These are phyloP conservation scores for Caenorhabditis brenneri DNA, from an alignment of 1,140 invertebrate genomes.

Conservation along the genomic window DNA sequence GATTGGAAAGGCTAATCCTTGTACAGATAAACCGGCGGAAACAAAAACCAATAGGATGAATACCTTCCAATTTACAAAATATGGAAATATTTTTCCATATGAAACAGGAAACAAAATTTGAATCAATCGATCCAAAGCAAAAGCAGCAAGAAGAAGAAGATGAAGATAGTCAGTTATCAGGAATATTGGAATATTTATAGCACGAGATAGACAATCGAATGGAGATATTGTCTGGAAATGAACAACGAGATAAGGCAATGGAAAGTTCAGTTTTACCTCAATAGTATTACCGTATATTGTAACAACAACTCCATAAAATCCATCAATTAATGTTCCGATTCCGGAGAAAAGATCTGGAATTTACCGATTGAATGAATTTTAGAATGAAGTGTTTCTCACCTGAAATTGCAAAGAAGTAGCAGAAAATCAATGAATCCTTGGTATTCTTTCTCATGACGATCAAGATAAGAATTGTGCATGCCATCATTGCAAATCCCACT, in stretches of 20 bases:
- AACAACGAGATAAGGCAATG: not conserved
- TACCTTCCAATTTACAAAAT: slow-evolving; percentile 8
- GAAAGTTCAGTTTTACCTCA: not conserved
- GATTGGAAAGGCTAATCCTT: not conserved
- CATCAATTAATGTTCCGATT: not conserved
- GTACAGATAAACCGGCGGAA: not conserved
- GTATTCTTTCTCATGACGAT: slow-evolving; percentile 29
- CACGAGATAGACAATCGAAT: not conserved
- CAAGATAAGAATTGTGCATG: not conserved
- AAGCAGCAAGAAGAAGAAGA: slow-evolving; percentile 1
- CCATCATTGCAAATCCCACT: slow-evolving; percentile 23
- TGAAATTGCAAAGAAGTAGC: slow-evolving; percentile 27
- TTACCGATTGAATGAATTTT: not conserved
- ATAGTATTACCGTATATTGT: slow-evolving; percentile 46
- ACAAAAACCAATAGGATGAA: not conserved
- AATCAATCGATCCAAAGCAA: slow-evolving; percentile 3
- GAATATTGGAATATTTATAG: slow-evolving; percentile 19
- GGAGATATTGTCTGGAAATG: slow-evolving; percentile 1
- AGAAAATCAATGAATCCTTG: not conserved
- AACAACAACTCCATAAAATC: slow-evolving; percentile 40
- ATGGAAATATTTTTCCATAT: slow-evolving; percentile 31
- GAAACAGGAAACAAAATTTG: slow-evolving; percentile 34
- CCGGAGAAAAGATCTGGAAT: slow-evolving; percentile 31
- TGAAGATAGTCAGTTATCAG: slow-evolving; percentile 17
- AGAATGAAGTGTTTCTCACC: not conserved